Conservation (phyloP, 2,888 invertebrate genomes). For the Drosophila hamatofila region DNA sequence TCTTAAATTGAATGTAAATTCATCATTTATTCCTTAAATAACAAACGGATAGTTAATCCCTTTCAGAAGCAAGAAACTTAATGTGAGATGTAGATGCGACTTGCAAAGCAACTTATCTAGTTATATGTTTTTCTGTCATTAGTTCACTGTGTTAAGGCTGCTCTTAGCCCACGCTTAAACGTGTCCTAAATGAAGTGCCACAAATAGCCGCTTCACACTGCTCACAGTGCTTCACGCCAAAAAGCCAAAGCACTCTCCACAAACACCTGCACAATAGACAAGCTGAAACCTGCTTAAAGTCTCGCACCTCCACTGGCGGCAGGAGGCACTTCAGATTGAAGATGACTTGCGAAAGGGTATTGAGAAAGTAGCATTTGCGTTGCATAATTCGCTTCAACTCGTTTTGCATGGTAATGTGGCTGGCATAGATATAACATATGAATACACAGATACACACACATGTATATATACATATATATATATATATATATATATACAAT, state of each 20-base stretch:
- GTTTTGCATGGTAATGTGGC: slow-evolving; percentile 55
- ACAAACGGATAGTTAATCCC: too few species aligned
- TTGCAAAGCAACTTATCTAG: too few species aligned
- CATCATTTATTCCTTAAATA: background rate
- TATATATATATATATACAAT: background rate
- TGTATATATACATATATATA: background rate
- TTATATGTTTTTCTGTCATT: too few species aligned
- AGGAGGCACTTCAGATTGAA: slow-evolving; percentile 6
- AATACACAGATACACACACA: background rate
- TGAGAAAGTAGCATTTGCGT: slow-evolving; percentile 5
- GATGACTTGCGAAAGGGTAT: slow-evolving; percentile 42
- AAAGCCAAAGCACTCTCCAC: background rate
- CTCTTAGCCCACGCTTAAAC: background rate
- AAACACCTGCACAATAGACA: background rate
- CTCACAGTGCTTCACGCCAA: background rate
- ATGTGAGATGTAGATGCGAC: too few species aligned
- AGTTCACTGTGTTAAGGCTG: background rate
- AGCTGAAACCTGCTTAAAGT: background rate
- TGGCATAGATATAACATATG: slow-evolving; percentile 29
- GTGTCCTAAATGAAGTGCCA: background rate
- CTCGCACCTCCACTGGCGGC: background rate
- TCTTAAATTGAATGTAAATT: background rate
- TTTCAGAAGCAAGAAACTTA: too few species aligned
- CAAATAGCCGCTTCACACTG: background rate
- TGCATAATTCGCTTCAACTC: slow-evolving; percentile 30